Percentiles rank a stretch among this genome's conserved stretches.
Conservation (phyloP, 2,113 vertebrate species). For the Larimichthys crocea region DNA sequence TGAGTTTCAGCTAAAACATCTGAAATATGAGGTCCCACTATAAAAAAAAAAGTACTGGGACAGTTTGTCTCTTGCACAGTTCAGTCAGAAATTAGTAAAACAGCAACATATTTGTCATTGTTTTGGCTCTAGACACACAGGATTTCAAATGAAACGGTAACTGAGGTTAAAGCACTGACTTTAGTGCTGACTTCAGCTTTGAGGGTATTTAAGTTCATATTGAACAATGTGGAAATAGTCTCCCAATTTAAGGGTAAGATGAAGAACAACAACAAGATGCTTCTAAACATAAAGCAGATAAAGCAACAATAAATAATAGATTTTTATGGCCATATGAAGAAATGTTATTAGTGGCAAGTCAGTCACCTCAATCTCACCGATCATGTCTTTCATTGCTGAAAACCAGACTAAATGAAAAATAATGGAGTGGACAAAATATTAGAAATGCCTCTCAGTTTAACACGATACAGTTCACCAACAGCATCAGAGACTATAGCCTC, state of each 20-base stretch:
- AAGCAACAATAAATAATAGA: background rate
- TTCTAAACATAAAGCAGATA: background rate
- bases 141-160: background rate
- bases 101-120: constrained; percentile 16
- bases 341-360: background rate
- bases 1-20: background rate
- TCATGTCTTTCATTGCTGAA: background rate
- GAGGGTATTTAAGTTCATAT: background rate
- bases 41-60: background rate
- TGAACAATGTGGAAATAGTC: background rate
- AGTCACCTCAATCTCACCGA: background rate
- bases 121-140: background rate
- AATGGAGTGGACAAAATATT: background rate
- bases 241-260: background rate
- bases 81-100: background rate
- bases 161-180: constrained; percentile 11
- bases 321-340: background rate
- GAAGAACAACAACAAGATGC: background rate
- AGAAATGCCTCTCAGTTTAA: background rate
- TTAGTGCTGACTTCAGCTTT: constrained; percentile 1
- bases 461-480: background rate
- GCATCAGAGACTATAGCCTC: background rate
- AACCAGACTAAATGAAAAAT: background rate
- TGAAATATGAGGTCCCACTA: background rate
- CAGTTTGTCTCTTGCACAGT: background rate